phyloP scores from a whole-genome alignment of 2,888 invertebrate species.

The Hecatera dysodea region DNA sequence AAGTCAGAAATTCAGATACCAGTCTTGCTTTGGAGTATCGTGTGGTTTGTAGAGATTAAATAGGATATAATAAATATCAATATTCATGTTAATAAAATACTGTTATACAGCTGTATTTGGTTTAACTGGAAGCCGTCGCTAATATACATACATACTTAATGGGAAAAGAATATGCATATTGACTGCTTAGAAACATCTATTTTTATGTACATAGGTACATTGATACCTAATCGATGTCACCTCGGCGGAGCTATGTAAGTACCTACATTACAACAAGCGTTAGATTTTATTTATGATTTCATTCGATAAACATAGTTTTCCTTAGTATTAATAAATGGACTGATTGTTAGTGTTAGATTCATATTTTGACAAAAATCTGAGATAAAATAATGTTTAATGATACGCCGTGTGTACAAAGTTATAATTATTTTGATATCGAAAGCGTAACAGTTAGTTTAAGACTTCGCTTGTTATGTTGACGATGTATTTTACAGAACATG shows the following conservation, averaged over 20 bases:
- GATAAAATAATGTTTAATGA: not conserved
- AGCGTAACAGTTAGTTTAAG: constrained; percentile 8
- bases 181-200: constrained; percentile 19
- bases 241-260: constrained; percentile 9
- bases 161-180: not conserved
- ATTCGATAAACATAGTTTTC: constrained; percentile 12
- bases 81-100: not conserved
- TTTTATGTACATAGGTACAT: not conserved
- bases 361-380: constrained; percentile 5
- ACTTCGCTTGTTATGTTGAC: not conserved
- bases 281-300: constrained; percentile 1
- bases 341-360: not conserved
- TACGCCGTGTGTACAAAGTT: constrained; percentile 3
- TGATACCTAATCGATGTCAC: constrained; percentile 40
- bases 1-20: not conserved
- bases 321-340: constrained; percentile 1
- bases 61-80: too few relatives aligned
- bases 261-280: too few relatives aligned
- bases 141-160: too few relatives aligned
- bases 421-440: constrained; percentile 14
- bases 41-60: too few relatives aligned
- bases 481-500: too few relatives aligned
- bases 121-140: too few relatives aligned
- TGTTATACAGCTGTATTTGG: not conserved
- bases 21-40: not conserved